phyloP scores from a whole-genome alignment of 2,888 invertebrate species.

The Argynnis bischoffii region DNA sequence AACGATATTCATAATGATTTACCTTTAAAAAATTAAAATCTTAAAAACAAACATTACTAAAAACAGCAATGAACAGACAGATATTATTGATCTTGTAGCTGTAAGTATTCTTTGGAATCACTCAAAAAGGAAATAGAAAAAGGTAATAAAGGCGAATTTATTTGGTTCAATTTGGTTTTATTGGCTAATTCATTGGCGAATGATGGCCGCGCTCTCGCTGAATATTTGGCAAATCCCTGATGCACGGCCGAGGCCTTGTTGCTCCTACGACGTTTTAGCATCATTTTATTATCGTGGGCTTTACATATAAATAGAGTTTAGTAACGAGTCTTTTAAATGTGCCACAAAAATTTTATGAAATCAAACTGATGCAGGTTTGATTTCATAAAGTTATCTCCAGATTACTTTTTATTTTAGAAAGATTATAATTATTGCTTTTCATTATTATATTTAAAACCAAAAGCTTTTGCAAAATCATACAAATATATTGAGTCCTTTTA shows the following conservation, averaged over 20 bases:
- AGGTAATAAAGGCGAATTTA: constrained; percentile 73
- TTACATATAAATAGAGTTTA: constrained; percentile 63
- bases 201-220: constrained; percentile 55
- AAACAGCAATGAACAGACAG: too few relatives aligned
- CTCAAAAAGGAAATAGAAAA: constrained; percentile 56
- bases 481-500: too few relatives aligned
- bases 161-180: constrained; percentile 79
- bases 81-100: too few relatives aligned
- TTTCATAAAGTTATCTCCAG: constrained; percentile 9
- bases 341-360: constrained; percentile 12
- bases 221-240: constrained; percentile 68
- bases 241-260: constrained; percentile 48
- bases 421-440: too few relatives aligned
- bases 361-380: constrained; percentile 9
- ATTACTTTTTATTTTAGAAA: too few relatives aligned
- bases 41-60: too few relatives aligned
- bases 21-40: too few relatives aligned
- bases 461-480: too few relatives aligned
- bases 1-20: too few relatives aligned
- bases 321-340: constrained; percentile 26
- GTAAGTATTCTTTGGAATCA: constrained; percentile 16
- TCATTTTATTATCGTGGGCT: constrained; percentile 64
- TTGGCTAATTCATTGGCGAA: constrained; percentile 76
- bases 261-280: constrained; percentile 53
- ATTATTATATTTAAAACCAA: too few relatives aligned